Evolutionary conservation across 1,140 invertebrate species (phyloP).

Genomic region (Aphelinus certus): DNA sequence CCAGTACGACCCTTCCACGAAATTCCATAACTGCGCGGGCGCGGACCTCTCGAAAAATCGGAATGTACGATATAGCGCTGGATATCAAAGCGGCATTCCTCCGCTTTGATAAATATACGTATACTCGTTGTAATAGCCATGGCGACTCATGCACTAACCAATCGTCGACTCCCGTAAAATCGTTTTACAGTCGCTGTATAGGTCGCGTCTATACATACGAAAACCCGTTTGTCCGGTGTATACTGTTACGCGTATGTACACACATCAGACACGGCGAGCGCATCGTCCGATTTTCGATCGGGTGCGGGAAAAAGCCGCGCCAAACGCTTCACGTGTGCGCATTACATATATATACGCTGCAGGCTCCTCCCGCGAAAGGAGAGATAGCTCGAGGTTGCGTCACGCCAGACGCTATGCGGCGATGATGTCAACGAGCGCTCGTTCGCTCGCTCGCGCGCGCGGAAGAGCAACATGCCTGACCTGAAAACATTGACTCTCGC

Average conservation of each 20-base stretch:
- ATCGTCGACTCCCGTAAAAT: too few species aligned
- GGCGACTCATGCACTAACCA: too few species aligned
- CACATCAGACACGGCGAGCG: too few species aligned
- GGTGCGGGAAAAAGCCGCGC: too few species aligned
- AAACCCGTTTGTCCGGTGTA: conserved; percentile 21
- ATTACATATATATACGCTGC: background rate
- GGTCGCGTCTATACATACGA: background rate
- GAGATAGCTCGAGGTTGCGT: conserved; percentile 47
- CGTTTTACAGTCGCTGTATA: too few species aligned
- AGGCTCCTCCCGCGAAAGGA: background rate
- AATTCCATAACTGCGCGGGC: too few species aligned
- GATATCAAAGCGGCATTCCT: too few species aligned
- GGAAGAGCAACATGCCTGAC: conserved; percentile 42
- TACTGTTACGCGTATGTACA: background rate
- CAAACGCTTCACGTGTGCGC: background rate
- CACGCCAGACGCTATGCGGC: conserved; percentile 52
- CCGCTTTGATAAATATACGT: too few species aligned
- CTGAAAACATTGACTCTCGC: conserved; percentile 56
- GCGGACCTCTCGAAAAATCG: too few species aligned
- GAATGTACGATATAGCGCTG: too few species aligned
- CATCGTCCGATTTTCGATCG: background rate
- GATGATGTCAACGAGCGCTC: conserved; percentile 53
- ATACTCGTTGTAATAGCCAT: too few species aligned
- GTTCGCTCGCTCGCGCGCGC: background rate
- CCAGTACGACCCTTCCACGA: too few species aligned